phyloP scores from a whole-genome alignment of 1,140 invertebrate species.

The Pissodes strobi region DNA sequence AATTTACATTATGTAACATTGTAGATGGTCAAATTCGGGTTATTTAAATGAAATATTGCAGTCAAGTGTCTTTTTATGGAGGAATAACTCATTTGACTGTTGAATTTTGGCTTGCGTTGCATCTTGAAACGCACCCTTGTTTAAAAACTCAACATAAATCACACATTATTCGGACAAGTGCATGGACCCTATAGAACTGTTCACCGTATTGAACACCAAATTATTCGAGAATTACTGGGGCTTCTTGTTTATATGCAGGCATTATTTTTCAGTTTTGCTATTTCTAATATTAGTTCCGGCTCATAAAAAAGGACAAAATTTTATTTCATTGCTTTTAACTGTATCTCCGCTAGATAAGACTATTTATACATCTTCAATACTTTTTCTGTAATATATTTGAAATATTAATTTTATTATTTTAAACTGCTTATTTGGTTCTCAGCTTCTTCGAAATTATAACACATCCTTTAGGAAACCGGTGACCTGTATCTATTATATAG shows the following conservation, averaged over 20 bases:
- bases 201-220: constrained; percentile 7
- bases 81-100: constrained; percentile 27
- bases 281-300: constrained; percentile 10
- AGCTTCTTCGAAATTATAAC: too few relatives aligned
- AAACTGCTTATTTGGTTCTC: too few relatives aligned
- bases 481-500: too few relatives aligned
- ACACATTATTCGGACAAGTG: constrained; percentile 22
- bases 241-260: constrained; percentile 1
- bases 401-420: too few relatives aligned
- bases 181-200: constrained; percentile 8
- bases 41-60: constrained; percentile 51
- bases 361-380: too few relatives aligned
- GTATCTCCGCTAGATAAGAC: too few relatives aligned
- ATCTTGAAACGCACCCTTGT: constrained; percentile 34
- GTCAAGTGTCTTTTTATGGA: constrained; percentile 35
- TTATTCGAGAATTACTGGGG: constrained; percentile 9
- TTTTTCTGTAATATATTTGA: too few relatives aligned
- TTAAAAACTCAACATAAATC: constrained; percentile 41
- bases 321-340: too few relatives aligned
- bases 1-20: constrained; percentile 53
- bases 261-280: constrained; percentile 1
- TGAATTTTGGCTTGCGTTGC: constrained; percentile 21
- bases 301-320: constrained; percentile 12
- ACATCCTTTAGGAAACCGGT: too few relatives aligned
- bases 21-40: constrained; percentile 50